These are phyloP conservation scores for Calephelis perditalis DNA, from an alignment of 2,888 invertebrate species.

Conservation along the genomic window DNA sequence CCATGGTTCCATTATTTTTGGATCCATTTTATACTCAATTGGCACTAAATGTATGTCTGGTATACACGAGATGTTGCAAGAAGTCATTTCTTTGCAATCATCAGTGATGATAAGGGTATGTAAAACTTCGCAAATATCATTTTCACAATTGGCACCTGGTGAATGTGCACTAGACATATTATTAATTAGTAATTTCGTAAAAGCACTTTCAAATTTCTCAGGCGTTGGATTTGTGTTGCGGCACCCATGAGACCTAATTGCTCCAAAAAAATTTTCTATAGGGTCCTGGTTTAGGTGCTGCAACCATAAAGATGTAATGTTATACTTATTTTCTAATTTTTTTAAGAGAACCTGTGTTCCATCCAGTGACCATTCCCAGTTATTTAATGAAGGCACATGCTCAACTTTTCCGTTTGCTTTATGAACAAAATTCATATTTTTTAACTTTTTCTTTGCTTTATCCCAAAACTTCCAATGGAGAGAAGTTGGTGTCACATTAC, in stretches of 20 bases:
- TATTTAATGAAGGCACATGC: constrained; percentile 26
- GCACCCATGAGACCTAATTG: constrained; percentile 20
- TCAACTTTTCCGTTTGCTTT: not conserved
- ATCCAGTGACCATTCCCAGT: constrained; percentile 27
- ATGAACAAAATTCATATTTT: too few relatives aligned
- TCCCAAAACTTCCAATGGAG: too few relatives aligned
- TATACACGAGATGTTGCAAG: too few relatives aligned
- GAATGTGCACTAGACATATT: constrained; percentile 27
- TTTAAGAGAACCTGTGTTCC: constrained; percentile 17
- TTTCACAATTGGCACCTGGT: constrained; percentile 27
- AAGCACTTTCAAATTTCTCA: constrained; percentile 4
- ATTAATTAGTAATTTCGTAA: constrained; percentile 23
- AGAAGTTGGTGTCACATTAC: too few relatives aligned
- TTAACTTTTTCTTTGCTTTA: too few relatives aligned
- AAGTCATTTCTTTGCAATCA: not conserved
- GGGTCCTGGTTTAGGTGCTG: constrained; percentile 34
- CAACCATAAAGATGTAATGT: constrained; percentile 30
- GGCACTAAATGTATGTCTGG: too few relatives aligned
- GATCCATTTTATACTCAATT: too few relatives aligned
- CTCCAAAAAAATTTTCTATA: constrained; percentile 33
- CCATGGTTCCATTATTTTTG: too few relatives aligned
- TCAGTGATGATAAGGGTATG: not conserved
- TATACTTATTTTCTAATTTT: constrained; percentile 18
- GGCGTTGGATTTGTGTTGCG: too few relatives aligned
- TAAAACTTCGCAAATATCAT: constrained; percentile 6